Base-by-base conservation (phyloP, 2,888 invertebrate genomes). In the Pimpla rufipes region DNA sequence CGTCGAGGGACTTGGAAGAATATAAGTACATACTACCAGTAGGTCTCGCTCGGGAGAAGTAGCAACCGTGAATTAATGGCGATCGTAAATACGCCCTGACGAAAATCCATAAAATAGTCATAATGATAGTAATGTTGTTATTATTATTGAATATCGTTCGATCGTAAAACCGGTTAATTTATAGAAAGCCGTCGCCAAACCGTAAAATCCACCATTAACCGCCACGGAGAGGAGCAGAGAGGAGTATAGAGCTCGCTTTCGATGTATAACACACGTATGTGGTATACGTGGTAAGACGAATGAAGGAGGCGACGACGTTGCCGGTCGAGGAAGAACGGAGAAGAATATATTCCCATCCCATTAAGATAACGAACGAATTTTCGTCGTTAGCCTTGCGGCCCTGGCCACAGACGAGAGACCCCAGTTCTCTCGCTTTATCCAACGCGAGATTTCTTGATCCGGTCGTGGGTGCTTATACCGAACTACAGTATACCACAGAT, bases 61-160 rank as follows among this genome's bases (percentile, higher is more conserved):
- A 81, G 81, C 81, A 80, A 67, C 75, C 78, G 79, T 76, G 85
- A 87, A 83, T 88, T 88, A 89, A 90, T 86, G 88, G 71, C 68
- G 50, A 73, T 75, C 85, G 85, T 88, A 88, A 88, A 88, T 82
- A 85, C 79, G 71, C 83, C 71, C 73, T 57, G 50, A 40, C 83
- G 86, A 88, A 74, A 77, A 87, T 88, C 86, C 85, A 88, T 88
- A 88, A 90, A 91, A 88, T 87, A 83, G 85, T 73, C 79, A 77
- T 87, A 86, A 88, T 86, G 88, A 89, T 89, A 88, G 85, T 73
- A 84, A 88, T 87, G 87, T 88, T 89, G 84, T 89, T 88, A 86
- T 88, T 89, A 86, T 88, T 89, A 90, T 88, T 87, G 87, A 89
- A 88, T 88, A 87, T 87, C 86, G 82, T 71, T 80, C 79, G 87